Base-by-base conservation (phyloP, 92 coral and sea anemone species). In the Galaxea fascicularis region DNA sequence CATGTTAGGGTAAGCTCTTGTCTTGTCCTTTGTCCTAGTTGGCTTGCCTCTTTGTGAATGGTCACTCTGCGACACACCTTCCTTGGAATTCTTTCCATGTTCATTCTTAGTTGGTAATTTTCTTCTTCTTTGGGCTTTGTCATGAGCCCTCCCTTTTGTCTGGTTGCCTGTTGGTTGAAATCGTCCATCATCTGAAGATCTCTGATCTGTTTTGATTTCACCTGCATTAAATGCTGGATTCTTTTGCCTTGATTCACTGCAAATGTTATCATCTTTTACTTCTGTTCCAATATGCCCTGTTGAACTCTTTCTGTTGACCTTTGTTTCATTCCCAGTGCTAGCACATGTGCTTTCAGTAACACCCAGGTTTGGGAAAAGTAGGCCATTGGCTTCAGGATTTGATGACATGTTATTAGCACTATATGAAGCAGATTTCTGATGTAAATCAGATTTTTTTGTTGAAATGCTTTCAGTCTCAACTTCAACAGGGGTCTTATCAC, bases 41-140 rank as follows among this genome's bases (percentile, higher is more conserved):
- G 75, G 14, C 20, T 67, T 73, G 18, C 27, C 14, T 53, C 75
- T 49, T 15, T 67, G 75, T 29, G 84, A 65, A 35, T 15, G 35
- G 52, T 9, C 4, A 29, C 72, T 45, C 13, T 63, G 58, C 25
- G 72, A 62, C 14, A 25, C 16, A 11, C 75, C 64, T 51, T 79
- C 65, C 53, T 65, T 67, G 15, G 45, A 20, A 31, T 35, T 29
- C 74, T 79, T 79, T 0, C 31, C 51, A 29, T 66, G 75, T 47
- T 49, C 84, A 30, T 73, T n/a, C 52, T 79, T 65, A 15, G 70
- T 27, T 29, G 84, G 27, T 25, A 58, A 17, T 35, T 79, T 66
- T 21, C 39, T 53, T 49, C 51, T 65, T 29, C 65, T 79, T 20
- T 24, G 26, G 47, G 28, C 75, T 29, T 66, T 79, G 49, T 79